Percentiles rank a stretch among this genome's conserved stretches.
phyloP scores from a whole-genome alignment of 64 coral and sea anemone genomes.

The Astreopora myriophthalma region DNA sequence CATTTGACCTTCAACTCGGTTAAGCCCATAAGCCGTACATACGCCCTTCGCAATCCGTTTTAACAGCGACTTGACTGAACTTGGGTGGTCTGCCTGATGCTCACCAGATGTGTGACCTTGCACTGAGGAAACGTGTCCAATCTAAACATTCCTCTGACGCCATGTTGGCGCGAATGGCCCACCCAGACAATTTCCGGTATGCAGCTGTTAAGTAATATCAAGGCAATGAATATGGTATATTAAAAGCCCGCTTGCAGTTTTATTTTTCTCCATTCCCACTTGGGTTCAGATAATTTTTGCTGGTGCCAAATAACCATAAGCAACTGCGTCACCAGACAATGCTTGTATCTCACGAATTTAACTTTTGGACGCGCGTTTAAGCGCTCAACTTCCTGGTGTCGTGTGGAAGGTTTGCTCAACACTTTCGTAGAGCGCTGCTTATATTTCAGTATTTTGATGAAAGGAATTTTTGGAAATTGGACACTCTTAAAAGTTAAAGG shows the following conservation, averaged over 20 bases:
- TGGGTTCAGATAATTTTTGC: not conserved
- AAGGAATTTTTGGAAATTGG: not conserved
- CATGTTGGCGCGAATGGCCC: constrained; percentile 16
- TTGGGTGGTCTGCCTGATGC: constrained; percentile 35
- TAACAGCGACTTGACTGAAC: not conserved
- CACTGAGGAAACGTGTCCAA: not conserved
- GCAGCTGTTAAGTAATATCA: not conserved
- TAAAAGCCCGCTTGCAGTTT: not conserved
- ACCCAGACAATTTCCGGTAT: constrained; percentile 31
- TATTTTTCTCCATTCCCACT: not conserved
- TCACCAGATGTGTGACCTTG: not conserved
- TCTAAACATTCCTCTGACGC: constrained; percentile 29
- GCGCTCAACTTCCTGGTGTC: too few relatives aligned
- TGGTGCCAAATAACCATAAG: not conserved
- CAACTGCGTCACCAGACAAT: not conserved
- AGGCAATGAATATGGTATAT: not conserved
- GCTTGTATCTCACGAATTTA: too few relatives aligned
- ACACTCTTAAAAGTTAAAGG: not conserved
- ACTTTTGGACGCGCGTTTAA: too few relatives aligned
- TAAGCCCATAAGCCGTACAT: not conserved
- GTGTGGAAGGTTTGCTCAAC: too few relatives aligned
- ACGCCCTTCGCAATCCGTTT: constrained; percentile 7
- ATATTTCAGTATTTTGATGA: not conserved
- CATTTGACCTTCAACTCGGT: not conserved
- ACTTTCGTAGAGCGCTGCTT: not conserved